These are phyloP conservation scores for Mythimna pallens DNA, from an alignment of 2,888 invertebrate species.

Conservation along the genomic window DNA sequence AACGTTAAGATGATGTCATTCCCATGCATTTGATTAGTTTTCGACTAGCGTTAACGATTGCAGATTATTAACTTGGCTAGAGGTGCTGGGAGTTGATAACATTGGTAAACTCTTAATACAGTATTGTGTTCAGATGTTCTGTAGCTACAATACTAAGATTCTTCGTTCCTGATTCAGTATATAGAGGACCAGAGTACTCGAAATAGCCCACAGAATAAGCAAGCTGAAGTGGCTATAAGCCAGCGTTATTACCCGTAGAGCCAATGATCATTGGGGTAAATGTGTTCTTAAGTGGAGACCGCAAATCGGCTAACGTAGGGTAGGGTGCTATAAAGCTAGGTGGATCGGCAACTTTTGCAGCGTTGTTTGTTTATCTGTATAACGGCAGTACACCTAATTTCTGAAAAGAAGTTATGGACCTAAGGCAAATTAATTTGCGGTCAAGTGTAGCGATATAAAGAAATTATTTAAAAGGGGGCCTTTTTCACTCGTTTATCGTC, in stretches of 20 bases:
- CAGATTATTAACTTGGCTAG: no score
- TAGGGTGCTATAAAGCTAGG: background rate
- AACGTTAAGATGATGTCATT: no score
- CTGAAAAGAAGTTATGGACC: background rate
- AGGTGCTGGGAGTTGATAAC: no score
- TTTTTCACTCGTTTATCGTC: no score
- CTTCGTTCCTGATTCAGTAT: background rate
- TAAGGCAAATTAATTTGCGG: background rate
- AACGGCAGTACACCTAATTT: background rate
- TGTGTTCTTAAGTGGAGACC: constrained; percentile 21
- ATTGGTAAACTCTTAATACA: no score
- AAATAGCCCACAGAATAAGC: constrained; percentile 1
- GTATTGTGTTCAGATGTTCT: background rate
- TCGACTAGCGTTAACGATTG: no score
- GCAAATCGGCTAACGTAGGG: constrained; percentile 27
- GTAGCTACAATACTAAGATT: background rate
- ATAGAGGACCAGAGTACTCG: background rate
- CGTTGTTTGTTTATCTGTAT: background rate
- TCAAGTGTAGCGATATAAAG: no score
- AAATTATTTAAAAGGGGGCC: background rate
- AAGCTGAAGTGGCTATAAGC: constrained; percentile 6
- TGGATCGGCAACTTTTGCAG: background rate
- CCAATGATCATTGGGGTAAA: constrained; percentile 7
- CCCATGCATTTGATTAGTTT: no score
- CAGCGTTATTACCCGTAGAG: constrained; percentile 18